Evolutionary conservation across 2,888 invertebrate genomes (phyloP), one percentile per base, ranked within the genome.

Genomic region (Chouioia cunea): DNA sequence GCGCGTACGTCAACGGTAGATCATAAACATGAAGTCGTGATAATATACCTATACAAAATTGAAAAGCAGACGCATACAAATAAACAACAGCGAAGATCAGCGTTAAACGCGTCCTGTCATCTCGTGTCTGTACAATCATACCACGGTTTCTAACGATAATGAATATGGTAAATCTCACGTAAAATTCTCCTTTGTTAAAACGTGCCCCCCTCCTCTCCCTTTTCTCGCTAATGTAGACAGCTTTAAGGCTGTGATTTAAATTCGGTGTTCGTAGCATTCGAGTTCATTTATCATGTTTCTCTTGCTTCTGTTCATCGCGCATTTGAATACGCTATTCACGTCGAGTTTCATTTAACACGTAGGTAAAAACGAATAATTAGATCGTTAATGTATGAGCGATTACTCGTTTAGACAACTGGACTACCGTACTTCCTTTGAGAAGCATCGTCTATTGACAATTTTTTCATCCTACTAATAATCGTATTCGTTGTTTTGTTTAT

Each of bases 161-260:
- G 58, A 57, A 70, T 67, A 75, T 71, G 63, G 68, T 65, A 63
- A 64, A 54, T 47, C 23, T 58, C 59, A 36, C 27, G 47, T n/a
- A n/a, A 65, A 73, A 62, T 58, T 52, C 57, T 52, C 23, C 67
- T 73, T n/a, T 71, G 71, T 76, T 73, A 73, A 73, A 64, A 22
- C 50, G 56, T 50, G 22, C 50, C 47, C 36, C 59, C 59, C 22
- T 20, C 59, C 23, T 36, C 43, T 43, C 52, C 54, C 20, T 46
- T 64, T 53, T 18, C 22, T 12, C 36, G 10, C 36, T 36, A 36
- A 36, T 36, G 36, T 22, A 12, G 2, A 22, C 22, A n/a, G n/a
- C 22, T 10, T 22, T 27, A 18, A 60, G 57, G 8, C 4, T 2
- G 52, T 58, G 74, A 73, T 75, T 76, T 75, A 76, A 75, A 76